Base-by-base conservation (phyloP, 2,797 vertebrate genomes). In the Thunnus albacares region DNA sequence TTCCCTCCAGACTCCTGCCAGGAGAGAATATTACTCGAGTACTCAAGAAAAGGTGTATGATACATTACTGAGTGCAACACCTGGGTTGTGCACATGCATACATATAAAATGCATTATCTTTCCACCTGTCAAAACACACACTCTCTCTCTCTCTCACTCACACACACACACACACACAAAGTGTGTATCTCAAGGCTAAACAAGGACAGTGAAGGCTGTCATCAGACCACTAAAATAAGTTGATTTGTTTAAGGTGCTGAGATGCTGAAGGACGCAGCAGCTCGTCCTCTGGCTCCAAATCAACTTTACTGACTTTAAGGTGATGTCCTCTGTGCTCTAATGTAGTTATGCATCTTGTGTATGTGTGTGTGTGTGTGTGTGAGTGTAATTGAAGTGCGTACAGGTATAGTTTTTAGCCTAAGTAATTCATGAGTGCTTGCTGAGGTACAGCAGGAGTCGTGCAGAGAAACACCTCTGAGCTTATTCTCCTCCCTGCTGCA, bases 201-300 rank as follows among this genome's bases (percentile, higher is more conserved):
- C 76, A 84, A 90, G 85, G 87, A 85, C 83, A 49, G 22, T 14
- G 61, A 47, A 60, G 35, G 74, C 57, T 71, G 83, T 71, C 43
- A 64, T 66, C 77, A 55, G 30, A 82, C 28, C 71, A 38, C 78
- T 82, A 71, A 82, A 86, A 87, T 22, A 13, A 61, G 80, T 24
- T 83, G 89, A 90, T 88, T 89, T 85, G 87, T 88, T 88, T 67
- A 85, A 83, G 87, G 78, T 84, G 80, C 45, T 18, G 72, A 63
- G 67, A 74, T 8, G n/a, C 81, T 66, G 78, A 80, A 91, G 88
- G 91, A 87, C 81, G 4, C 41, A 0, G 3, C 67, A 22, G 47
- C 75, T 63, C 38, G 81, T 91, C 90, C 89, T 86, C 85, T 90
- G 88, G 89, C 84, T 77, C 77, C 66, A 71, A 47, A 82, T 89